These are phyloP conservation scores for Hydractinia symbiolongicarpus DNA, from an alignment of 30 jellyfish, hydroid and myxozoan genomes.

Conservation along the genomic window DNA sequence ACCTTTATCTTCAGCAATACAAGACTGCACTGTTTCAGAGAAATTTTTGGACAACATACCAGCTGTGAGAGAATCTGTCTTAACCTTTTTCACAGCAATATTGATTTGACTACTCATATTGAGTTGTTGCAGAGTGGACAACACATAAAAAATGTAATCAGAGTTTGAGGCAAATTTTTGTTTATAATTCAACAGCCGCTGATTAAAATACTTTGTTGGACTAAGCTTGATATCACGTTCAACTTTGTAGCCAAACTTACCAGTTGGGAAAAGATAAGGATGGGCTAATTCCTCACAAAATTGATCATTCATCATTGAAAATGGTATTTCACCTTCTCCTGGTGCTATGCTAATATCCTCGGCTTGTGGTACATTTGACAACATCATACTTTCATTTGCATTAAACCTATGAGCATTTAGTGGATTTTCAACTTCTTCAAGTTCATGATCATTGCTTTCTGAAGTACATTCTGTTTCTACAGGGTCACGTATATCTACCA, in stretches of 20 bases:
- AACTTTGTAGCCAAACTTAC: conserved; percentile 24
- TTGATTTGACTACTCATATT: conserved; percentile 15
- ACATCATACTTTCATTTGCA: no score
- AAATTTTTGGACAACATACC: no score
- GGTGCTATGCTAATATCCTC: conserved; percentile 22
- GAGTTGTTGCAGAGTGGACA: conserved; percentile 16
- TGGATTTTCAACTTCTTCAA: no score
- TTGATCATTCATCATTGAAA: conserved; percentile 14
- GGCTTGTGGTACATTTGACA: background rate
- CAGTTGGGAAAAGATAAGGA: conserved; percentile 25
- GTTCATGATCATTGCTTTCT: no score
- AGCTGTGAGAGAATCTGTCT: background rate
- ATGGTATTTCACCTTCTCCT: conserved; percentile 15
- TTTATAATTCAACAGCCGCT: no score
- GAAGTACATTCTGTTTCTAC: background rate
- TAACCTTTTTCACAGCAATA: conserved; percentile 23
- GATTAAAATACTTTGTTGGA: no score
- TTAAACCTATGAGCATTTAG: no score
- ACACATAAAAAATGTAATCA: conserved; percentile 27
- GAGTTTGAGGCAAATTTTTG: background rate
- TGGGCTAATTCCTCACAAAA: conserved; percentile 24
- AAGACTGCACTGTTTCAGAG: no score
- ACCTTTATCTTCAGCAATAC: no score
- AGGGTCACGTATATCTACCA: background rate
- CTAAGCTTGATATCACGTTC: background rate